phyloP scores from a whole-genome alignment of 2,888 invertebrate species.

The Liposcelis brunnea region DNA sequence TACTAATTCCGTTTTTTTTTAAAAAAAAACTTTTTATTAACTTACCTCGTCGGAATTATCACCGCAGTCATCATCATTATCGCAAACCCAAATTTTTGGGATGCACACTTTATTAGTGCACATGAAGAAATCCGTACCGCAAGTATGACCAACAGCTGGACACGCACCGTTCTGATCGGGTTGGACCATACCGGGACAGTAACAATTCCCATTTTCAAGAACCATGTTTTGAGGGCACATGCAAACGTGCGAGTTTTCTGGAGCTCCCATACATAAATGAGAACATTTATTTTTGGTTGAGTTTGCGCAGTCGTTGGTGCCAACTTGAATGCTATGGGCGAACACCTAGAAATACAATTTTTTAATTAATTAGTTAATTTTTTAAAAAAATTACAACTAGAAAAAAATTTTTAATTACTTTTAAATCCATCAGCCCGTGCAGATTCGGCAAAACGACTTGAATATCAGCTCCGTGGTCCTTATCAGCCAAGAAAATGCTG shows the following conservation, averaged over 20 bases:
- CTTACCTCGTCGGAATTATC: slow-evolving; percentile 41
- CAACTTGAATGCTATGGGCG: slow-evolving; percentile 56
- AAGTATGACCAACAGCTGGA: slow-evolving; percentile 39
- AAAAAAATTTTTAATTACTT: slow-evolving; percentile 25
- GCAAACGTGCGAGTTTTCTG: slow-evolving; percentile 47
- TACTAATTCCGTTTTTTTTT: too few species aligned
- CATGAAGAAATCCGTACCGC: slow-evolving; percentile 35
- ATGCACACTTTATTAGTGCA: slow-evolving; percentile 41
- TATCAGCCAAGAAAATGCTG: slow-evolving; percentile 62
- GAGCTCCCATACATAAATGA: slow-evolving; percentile 61
- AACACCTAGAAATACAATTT: slow-evolving; percentile 32
- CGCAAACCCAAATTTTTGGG: slow-evolving; percentile 42
- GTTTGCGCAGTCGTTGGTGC: slow-evolving; percentile 50
- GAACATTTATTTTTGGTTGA: slow-evolving; percentile 41
- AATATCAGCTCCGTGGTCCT: slow-evolving; percentile 49
- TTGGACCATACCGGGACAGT: slow-evolving; percentile 52
- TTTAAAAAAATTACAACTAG: too few species aligned
- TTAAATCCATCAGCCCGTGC: slow-evolving; percentile 65
- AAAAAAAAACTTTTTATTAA: slow-evolving; percentile 9
- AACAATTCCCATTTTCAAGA: slow-evolving; percentile 39
- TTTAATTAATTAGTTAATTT: too few species aligned
- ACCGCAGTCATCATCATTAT: slow-evolving; percentile 48
- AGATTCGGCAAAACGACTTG: slow-evolving; percentile 41
- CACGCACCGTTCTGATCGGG: slow-evolving; percentile 53
- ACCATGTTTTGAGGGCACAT: slow-evolving; percentile 63